Percentiles rank a stretch among this genome's conserved stretches.
Conservation (phyloP, 2,888 invertebrate species). For the Idaea straminata region DNA sequence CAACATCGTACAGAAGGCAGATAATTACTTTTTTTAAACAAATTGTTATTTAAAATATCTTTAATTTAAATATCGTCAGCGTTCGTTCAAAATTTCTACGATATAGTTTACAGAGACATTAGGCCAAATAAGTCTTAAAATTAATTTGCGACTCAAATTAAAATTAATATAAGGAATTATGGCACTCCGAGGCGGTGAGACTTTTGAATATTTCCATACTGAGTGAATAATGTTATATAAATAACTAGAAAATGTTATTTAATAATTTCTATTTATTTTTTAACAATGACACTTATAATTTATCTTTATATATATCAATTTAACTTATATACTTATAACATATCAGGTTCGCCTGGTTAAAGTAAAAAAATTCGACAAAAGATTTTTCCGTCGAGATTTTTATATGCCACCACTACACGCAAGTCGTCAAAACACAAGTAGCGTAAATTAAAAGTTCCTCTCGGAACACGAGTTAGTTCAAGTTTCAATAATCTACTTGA, state of each 20-base stretch:
- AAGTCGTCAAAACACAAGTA: neutral
- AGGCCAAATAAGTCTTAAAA: conserved; percentile 15
- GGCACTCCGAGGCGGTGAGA: neutral
- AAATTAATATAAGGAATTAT: conserved; percentile 24
- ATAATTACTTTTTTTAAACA: no score
- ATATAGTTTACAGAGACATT: neutral
- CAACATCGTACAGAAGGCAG: no score
- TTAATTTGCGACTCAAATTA: conserved; percentile 31
- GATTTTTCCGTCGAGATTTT: no score
- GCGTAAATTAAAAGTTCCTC: neutral
- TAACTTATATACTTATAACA: no score
- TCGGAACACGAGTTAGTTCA: neutral
- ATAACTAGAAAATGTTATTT: no score
- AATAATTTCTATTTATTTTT: no score
- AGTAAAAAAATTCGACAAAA: no score
- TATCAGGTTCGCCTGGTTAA: no score
- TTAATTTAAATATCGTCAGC: no score
- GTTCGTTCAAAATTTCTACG: neutral
- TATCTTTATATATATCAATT: no score
- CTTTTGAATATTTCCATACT: neutral
- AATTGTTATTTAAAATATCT: no score
- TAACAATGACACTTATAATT: no score
- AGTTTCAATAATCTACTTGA: neutral
- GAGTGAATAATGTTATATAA: neutral
- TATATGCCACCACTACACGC: neutral